Evolutionary conservation across 2,888 invertebrate species (phyloP).

Genomic region (Pyrgus malvae): DNA sequence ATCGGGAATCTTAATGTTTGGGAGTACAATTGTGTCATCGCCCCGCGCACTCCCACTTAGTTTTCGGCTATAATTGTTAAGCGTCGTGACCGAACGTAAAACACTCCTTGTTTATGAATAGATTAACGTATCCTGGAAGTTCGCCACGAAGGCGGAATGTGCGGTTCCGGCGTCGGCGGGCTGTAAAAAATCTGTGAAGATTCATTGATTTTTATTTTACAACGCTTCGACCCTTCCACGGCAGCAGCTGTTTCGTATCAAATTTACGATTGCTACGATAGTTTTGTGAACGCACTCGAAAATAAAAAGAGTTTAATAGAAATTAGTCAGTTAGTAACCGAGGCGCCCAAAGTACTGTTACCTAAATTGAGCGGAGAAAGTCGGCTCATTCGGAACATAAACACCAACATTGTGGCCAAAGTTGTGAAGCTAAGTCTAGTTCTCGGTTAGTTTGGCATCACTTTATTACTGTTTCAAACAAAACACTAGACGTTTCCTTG

Average conservation of each 20-base stretch:
- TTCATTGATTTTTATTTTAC: constrained; percentile 19
- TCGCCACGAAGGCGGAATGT: background rate
- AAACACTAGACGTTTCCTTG: background rate
- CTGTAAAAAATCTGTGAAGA: constrained; percentile 13
- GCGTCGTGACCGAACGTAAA: background rate
- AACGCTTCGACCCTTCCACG: background rate
- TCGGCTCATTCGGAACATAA: constrained; percentile 14
- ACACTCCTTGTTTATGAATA: background rate
- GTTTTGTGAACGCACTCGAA: background rate
- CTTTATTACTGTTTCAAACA: background rate
- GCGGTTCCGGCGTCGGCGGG: background rate
- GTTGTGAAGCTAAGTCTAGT: constrained; percentile 4
- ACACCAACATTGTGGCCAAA: background rate
- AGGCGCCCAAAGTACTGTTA: constrained; percentile 13
- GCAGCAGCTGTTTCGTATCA: constrained; percentile 17
- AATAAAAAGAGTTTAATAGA: constrained; percentile 4
- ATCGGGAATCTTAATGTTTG: constrained; percentile 28
- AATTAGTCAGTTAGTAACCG: constrained; percentile 6
- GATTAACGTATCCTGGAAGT: constrained; percentile 6
- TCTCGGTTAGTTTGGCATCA: background rate
- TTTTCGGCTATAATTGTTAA: constrained; percentile 11
- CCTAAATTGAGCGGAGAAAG: constrained; percentile 14
- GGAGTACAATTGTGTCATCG: constrained; percentile 23
- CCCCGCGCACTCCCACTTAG: constrained; percentile 16
- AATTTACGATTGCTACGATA: background rate